Evolutionary conservation across 2,113 vertebrate species (phyloP), one percentile per base, ranked within the genome.

Genomic region (Centropus bengalensis): DNA sequence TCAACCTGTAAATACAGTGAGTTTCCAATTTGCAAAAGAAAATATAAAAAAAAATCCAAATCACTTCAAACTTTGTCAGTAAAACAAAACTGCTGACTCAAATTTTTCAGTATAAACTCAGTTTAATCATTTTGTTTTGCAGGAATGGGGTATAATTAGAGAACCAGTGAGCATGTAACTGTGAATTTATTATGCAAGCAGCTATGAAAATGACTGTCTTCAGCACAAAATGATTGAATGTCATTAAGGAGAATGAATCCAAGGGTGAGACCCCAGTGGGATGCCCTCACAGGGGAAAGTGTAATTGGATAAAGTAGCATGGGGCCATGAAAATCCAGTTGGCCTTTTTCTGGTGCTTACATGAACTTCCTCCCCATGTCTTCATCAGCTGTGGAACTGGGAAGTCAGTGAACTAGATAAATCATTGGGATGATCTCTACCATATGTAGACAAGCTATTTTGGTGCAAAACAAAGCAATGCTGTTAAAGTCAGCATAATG

Each of bases 151-250:
- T 44, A 24, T 89, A 96, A 96, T 96, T 96, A 96, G 96, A 80
- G 93, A 97, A 94, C 84, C 88, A 93, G 88, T 95, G 93, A 96
- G 96, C 96, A 82, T 97, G 93, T 96, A 96, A 95, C 91, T 78
- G 26, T 82, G 91, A 62, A 92, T 97, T 93, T 96, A 96, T 97
- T 95, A 96, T 82, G 92, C 92, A 96, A 96, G 66, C 86, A 80
- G 74, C 96, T 96, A 90, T 77, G 86, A 92, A 96, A 96, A 96
- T 97, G 40, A 94, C 91, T 94, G 88, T 96, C 93, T 97, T 95
- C 96, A 97, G 96, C 96, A 96, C 74, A 95, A 96, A 94, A 96
- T 96, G 93, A 96, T 96, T 84, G 93, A 94, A 93, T 93, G 89
- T 91, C 96, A 93, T 97, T 95, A 96, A 96, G 84, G 86, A 73